Evolutionary conservation across 2,113 vertebrate species (phyloP), one percentile per base, ranked within the genome.

Genomic region (Amblyopsis rosae): DNA sequence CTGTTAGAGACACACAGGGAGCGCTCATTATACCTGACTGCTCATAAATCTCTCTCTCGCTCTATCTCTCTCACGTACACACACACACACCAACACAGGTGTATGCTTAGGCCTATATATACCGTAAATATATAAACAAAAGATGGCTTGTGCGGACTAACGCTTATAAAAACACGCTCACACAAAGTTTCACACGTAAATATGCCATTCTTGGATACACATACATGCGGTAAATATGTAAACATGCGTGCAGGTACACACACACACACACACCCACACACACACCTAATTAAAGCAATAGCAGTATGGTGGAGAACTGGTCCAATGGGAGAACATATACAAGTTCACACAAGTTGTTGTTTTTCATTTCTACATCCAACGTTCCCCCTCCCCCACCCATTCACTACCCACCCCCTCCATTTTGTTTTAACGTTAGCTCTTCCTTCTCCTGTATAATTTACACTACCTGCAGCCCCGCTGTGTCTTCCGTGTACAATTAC

Each of bases 401-500:
- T 41, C 35, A 41, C 35, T 41, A 5, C 35, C 35, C 35, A 6
- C 51, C 49, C 59, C 80, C 69, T 83, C 77, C 72, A 76, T 80
- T 82, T 80, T 77, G 68, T 69, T 67, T 33, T 73, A 7, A 4
- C 70, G 79, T 80, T 75, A 69, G 79, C 76, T 67, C 83, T 80
- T 75, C 79, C 82, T 88, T 83, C 90, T 88, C 87, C 92, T 81
- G 73, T 15, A 80, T 92, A 93, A 91, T 92, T 92, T 93, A 90
- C 92, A 81, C 88, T 88, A 82, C 91, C 87, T 41, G 35, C 35
- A 41, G 93, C 95, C 89, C 51, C 87, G 85, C 91, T 90, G 83
- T 90, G 90, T 90, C 92, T 88, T 89, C 84, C 91, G 89, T 91
- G 90, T 87, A 87, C 93, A 95, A 95, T 95, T 95, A 92, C 87